These are phyloP conservation scores for Hippocampus kuda DNA, from an alignment of 2,797 vertebrate genomes.

Conservation along the genomic window DNA sequence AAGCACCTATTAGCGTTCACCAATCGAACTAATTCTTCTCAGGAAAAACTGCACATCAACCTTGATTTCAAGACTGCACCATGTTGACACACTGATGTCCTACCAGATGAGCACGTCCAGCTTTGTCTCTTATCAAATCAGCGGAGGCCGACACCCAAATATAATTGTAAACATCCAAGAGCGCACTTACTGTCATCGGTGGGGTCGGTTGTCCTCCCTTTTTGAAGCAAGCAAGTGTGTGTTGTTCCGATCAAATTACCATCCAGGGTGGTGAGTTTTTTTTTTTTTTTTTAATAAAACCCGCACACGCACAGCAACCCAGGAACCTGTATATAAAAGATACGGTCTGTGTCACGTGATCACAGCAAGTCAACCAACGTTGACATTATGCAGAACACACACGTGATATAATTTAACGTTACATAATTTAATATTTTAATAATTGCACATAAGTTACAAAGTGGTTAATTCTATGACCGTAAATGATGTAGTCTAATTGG, in stretches of 20 bases:
- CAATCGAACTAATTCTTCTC: slow-evolving; percentile 10
- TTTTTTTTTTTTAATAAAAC: slow-evolving; percentile 50
- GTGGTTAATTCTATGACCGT: no score
- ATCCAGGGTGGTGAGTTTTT: slow-evolving; percentile 43
- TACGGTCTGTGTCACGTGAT: slow-evolving; percentile 40
- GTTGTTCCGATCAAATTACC: slow-evolving; percentile 48
- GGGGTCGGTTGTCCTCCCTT: slow-evolving; percentile 23
- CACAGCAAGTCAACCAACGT: slow-evolving; percentile 1
- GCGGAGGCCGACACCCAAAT: slow-evolving; percentile 25
- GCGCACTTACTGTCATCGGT: slow-evolving; percentile 57
- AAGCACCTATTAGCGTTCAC: not conserved
- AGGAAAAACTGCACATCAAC: slow-evolving; percentile 53
- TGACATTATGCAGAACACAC: slow-evolving; percentile 1
- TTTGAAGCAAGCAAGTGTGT: slow-evolving; percentile 30
- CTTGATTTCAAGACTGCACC: slow-evolving; percentile 61
- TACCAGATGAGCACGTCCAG: slow-evolving; percentile 33
- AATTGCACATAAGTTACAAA: no score
- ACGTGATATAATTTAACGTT: not conserved
- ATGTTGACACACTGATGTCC: slow-evolving; percentile 48
- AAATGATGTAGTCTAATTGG: no score
- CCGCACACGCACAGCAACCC: slow-evolving; percentile 58
- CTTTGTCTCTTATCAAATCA: slow-evolving; percentile 29
- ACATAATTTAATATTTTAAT: no score
- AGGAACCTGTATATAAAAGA: slow-evolving; percentile 54
- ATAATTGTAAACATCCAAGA: slow-evolving; percentile 8